A percentile compares a stretch with the other conserved stretches of the same genome.
Conservation (phyloP, 2,888 invertebrate species). For the Polydesmus complanatus region DNA sequence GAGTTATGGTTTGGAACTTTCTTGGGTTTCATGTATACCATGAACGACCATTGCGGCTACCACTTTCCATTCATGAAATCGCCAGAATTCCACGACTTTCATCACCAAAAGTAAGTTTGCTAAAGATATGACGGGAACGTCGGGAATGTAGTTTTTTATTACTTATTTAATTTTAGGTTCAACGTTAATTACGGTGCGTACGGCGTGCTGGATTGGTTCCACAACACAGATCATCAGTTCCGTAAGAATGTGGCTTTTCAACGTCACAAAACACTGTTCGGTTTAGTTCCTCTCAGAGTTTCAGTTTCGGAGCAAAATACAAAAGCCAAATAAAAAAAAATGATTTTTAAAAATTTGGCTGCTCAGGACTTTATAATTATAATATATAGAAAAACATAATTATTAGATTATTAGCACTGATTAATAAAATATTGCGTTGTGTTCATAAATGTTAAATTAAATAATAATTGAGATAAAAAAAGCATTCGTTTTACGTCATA, state of each 20-base stretch:
- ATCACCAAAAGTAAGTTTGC: conserved; percentile 52
- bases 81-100: conserved; percentile 75
- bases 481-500: too few relatives aligned
- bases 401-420: too few relatives aligned
- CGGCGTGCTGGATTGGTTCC: not conserved
- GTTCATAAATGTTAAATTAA: too few relatives aligned
- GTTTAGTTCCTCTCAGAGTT: not conserved
- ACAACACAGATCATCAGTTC: not conserved
- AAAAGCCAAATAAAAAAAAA: not conserved
- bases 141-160: too few relatives aligned
- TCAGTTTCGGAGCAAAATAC: not conserved
- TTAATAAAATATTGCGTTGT: too few relatives aligned
- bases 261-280: not conserved
- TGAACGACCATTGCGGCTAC: conserved; percentile 71
- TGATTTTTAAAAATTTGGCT: too few relatives aligned
- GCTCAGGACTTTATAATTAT: too few relatives aligned
- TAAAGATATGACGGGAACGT: not conserved
- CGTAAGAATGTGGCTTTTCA: not conserved
- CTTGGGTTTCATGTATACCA: conserved; percentile 58
- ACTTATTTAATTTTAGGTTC: too few relatives aligned
- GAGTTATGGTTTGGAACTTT: conserved; percentile 55
- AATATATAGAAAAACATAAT: too few relatives aligned
- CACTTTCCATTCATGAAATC: conserved; percentile 73
- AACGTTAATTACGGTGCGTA: not conserved
- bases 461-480: too few relatives aligned